Percentiles rank a stretch among this genome's conserved stretches.
Evolutionary conservation across 2,888 invertebrate species (phyloP).

Genomic region (Hemithea aestivaria): DNA sequence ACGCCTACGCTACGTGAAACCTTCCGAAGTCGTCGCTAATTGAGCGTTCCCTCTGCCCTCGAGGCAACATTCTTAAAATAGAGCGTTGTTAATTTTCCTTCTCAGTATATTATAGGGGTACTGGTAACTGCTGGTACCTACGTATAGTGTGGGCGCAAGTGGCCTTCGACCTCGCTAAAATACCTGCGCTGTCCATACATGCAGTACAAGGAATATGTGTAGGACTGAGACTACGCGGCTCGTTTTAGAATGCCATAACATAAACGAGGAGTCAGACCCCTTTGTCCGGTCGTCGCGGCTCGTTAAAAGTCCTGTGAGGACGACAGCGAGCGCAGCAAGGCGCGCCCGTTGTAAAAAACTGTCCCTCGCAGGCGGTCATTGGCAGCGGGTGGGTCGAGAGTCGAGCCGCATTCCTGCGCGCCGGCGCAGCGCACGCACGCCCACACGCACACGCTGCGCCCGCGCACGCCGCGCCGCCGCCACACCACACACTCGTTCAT

Average conservation of each 20-base stretch:
- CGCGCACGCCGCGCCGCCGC: slow-evolving; percentile 4
- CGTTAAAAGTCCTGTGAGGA: slow-evolving; percentile 61
- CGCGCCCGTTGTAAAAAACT: slow-evolving; percentile 56
- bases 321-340: slow-evolving; percentile 57
- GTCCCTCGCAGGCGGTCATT: slow-evolving; percentile 74
- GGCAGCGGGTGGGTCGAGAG: slow-evolving; percentile 74
- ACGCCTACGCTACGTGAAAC: slow-evolving; percentile 10
- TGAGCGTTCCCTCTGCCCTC: slow-evolving; percentile 9
- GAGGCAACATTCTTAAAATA: slow-evolving; percentile 26
- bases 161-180: slow-evolving; percentile 46
- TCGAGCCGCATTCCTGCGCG: slow-evolving; percentile 74
- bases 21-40: slow-evolving; percentile 10
- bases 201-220: slow-evolving; percentile 10
- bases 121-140: no score
- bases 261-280: slow-evolving; percentile 30
- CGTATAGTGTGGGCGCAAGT: slow-evolving; percentile 35
- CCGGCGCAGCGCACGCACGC: slow-evolving; percentile 61
- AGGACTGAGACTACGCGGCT: slow-evolving; percentile 10
- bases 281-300: slow-evolving; percentile 48
- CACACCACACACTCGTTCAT: slow-evolving; percentile 54
- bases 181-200: slow-evolving; percentile 27
- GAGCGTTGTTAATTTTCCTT: slow-evolving; percentile 30
- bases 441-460: slow-evolving; percentile 50
- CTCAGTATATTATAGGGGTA: slow-evolving; percentile 21
- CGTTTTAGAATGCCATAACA: slow-evolving; percentile 25